A percentile compares a stretch with the other conserved stretches of the same genome.
Conservation (phyloP, 2,113 vertebrate species). For the Stigmatopora nigra region DNA sequence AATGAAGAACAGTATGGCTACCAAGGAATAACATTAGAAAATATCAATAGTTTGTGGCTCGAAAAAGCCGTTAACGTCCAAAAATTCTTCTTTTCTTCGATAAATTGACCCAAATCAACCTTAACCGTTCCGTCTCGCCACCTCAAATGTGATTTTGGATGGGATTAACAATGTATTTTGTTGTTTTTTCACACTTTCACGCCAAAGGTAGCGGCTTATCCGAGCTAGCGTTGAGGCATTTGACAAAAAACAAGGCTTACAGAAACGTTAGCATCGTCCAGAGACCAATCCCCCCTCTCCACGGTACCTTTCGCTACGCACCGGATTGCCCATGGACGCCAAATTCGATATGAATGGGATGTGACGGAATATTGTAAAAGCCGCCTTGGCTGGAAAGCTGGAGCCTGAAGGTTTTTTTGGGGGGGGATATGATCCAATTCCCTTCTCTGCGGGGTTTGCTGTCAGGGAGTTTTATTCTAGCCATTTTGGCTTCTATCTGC, state of each 20-base stretch:
- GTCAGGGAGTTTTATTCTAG: constrained; percentile 52
- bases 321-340: constrained; percentile 44
- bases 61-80: no score
- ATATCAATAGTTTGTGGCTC: no score
- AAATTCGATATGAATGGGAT: constrained; percentile 48
- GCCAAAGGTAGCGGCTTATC: constrained; percentile 3
- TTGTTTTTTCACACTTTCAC: constrained; percentile 8
- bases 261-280: no score
- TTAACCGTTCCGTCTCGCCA: neutral
- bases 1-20: no score
- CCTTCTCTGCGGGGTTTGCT: constrained; percentile 39
- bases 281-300: neutral
- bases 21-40: no score
- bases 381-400: constrained; percentile 32
- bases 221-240: no score
- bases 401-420: constrained; percentile 42
- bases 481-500: constrained; percentile 55
- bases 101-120: neutral
- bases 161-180: constrained; percentile 1
- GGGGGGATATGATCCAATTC: constrained; percentile 54
- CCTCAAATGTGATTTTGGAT: neutral
- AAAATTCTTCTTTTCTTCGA: neutral
- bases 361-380: constrained; percentile 57
- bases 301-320: constrained; percentile 27
- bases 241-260: neutral